phyloP scores from a whole-genome alignment of 1,140 invertebrate species.

The Pseudomyrmex cubaensis region DNA sequence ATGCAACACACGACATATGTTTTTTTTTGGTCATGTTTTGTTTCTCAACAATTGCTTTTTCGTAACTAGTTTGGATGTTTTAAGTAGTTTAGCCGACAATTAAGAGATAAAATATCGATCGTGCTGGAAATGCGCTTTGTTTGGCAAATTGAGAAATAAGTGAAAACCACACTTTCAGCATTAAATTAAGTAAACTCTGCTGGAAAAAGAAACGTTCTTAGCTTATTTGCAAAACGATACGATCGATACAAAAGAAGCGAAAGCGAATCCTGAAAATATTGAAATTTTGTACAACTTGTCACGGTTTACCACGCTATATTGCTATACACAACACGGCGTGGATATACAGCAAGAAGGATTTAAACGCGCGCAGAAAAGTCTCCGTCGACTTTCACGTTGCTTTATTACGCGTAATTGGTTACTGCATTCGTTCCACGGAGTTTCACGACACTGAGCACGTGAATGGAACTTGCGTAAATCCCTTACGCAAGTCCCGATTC shows the following conservation, averaged over 20 bases:
- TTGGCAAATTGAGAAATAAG: too few relatives aligned
- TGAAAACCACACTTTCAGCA: too few relatives aligned
- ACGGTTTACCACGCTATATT: slow-evolving; percentile 8
- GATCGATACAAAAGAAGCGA: too few relatives aligned
- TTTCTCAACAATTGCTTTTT: slow-evolving; percentile 13
- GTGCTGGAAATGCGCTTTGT: too few relatives aligned
- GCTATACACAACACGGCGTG: background rate
- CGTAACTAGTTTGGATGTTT: background rate
- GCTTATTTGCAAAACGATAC: too few relatives aligned
- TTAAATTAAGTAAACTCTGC: too few relatives aligned
- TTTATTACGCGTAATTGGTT: slow-evolving; percentile 68
- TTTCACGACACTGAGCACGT: slow-evolving; percentile 48
- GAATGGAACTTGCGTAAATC: slow-evolving; percentile 67
- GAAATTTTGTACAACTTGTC: slow-evolving; percentile 25
- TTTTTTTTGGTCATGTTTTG: background rate
- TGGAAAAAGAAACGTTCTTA: too few relatives aligned
- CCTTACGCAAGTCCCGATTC: slow-evolving; percentile 31
- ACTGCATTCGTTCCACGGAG: slow-evolving; percentile 54
- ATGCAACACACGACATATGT: background rate
- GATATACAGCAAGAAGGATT: slow-evolving; percentile 10
- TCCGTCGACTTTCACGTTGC: slow-evolving; percentile 64
- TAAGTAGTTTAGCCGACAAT: too few relatives aligned
- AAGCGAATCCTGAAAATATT: background rate
- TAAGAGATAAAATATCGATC: too few relatives aligned
- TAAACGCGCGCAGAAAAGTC: slow-evolving; percentile 56